phyloP scores from a whole-genome alignment of 1,140 invertebrate genomes.

The Procambarus virginalis region DNA sequence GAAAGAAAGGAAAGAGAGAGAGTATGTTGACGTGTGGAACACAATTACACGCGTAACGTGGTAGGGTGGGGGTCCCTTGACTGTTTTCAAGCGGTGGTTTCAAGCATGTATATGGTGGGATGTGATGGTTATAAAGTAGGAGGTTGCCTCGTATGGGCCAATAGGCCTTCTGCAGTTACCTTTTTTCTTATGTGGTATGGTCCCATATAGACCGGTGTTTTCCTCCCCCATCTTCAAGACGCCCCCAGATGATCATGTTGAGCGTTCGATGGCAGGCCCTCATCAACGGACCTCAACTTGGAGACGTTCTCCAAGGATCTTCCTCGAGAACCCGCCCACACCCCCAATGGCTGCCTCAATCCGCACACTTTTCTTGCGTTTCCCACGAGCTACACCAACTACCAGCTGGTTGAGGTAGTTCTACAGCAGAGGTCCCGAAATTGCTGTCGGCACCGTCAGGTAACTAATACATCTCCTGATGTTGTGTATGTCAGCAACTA shows the following conservation, averaged over 20 bases:
- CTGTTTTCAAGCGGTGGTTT: too few species aligned
- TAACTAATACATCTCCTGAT: neutral
- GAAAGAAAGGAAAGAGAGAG: too few species aligned
- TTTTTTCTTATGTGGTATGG: too few species aligned
- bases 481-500: too few species aligned
- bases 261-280: slow-evolving; percentile 97
- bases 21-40: too few species aligned
- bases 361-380: slow-evolving; percentile 91
- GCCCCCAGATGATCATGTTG: slow-evolving; percentile 94
- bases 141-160: too few species aligned
- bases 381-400: slow-evolving; percentile 96
- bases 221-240: slow-evolving; percentile 81
- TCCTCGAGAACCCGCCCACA: slow-evolving; percentile 76
- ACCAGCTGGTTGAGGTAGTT: slow-evolving; percentile 92
- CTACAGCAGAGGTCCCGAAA: slow-evolving; percentile 92
- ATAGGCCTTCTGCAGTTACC: too few species aligned
- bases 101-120: too few species aligned
- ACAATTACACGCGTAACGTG: too few species aligned
- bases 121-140: too few species aligned
- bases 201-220: too few species aligned
- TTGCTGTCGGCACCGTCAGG: slow-evolving; percentile 86
- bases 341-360: slow-evolving; percentile 93
- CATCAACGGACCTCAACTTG: slow-evolving; percentile 92
- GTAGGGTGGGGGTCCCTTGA: too few species aligned
- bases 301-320: slow-evolving; percentile 90